phyloP scores from a whole-genome alignment of 2,797 vertebrate genomes.

The Rhynchotus rufescens region DNA sequence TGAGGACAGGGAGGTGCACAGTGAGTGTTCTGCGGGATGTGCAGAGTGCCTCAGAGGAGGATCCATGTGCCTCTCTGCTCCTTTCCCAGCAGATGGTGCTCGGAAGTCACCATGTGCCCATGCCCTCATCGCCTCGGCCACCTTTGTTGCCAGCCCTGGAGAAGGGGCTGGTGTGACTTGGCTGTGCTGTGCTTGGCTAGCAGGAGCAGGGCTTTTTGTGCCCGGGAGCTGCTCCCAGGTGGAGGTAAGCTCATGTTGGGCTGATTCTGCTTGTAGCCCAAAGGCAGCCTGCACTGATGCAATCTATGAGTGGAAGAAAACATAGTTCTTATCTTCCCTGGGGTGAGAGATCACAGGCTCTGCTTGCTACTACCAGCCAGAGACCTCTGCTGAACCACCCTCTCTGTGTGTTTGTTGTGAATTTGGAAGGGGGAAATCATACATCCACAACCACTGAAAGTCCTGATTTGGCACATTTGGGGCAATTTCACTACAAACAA shows the following conservation, averaged over 20 bases:
- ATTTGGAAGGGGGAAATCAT: background rate
- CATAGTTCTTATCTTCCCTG: too few relatives aligned
- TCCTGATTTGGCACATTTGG: background rate
- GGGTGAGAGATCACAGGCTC: background rate
- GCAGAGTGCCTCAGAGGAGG: background rate
- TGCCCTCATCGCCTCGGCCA: background rate
- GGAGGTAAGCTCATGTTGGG: too few relatives aligned
- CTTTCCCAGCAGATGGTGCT: slow-evolving; percentile 11
- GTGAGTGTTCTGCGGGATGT: background rate
- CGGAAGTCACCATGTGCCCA: background rate
- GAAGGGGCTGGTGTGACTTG: background rate
- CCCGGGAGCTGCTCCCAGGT: too few relatives aligned
- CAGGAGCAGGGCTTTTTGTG: too few relatives aligned
- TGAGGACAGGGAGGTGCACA: background rate
- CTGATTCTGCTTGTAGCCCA: background rate
- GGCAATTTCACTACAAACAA: background rate
- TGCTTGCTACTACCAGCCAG: too few relatives aligned
- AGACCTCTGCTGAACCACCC: background rate
- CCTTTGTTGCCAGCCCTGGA: background rate
- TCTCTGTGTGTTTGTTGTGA: background rate
- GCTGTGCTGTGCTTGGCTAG: background rate
- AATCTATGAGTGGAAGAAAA: too few relatives aligned
- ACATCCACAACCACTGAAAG: background rate
- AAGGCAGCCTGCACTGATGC: too few relatives aligned
- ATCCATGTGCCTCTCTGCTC: background rate